phyloP scores from a whole-genome alignment of 2,113 vertebrate genomes.

The Cathartes aura region DNA sequence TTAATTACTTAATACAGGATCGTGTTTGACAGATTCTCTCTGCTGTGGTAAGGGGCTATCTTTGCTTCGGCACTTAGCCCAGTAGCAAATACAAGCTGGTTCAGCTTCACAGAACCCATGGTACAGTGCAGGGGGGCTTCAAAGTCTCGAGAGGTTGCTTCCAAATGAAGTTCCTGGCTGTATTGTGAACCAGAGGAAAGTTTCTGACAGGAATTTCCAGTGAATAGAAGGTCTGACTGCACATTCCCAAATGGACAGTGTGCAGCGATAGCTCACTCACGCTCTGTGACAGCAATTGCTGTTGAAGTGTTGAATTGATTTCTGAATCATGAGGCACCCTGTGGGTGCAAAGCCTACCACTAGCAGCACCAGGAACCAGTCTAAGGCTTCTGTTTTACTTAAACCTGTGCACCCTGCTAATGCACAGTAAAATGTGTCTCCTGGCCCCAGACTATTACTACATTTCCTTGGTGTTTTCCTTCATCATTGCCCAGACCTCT shows the following conservation, averaged over 20 bases:
- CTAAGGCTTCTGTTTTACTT: neutral
- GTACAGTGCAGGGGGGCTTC: neutral
- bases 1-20: neutral
- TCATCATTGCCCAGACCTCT: neutral
- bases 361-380: neutral
- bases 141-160: neutral
- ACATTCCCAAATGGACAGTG: neutral
- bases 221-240: neutral
- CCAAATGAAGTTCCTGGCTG: neutral
- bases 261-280: neutral
- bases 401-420: neutral
- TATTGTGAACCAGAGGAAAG: neutral
- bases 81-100: constrained; percentile 11
- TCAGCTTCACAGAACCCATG: neutral
- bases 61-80: constrained; percentile 5
- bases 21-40: neutral
- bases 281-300: neutral
- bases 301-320: neutral
- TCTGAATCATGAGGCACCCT: neutral
- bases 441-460: neutral
- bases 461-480: neutral
- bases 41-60: neutral
- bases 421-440: neutral
- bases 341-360: neutral
- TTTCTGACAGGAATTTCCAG: neutral